Evolutionary conservation across 1,140 invertebrate species (phyloP).

Genomic region (Apis cerana): DNA sequence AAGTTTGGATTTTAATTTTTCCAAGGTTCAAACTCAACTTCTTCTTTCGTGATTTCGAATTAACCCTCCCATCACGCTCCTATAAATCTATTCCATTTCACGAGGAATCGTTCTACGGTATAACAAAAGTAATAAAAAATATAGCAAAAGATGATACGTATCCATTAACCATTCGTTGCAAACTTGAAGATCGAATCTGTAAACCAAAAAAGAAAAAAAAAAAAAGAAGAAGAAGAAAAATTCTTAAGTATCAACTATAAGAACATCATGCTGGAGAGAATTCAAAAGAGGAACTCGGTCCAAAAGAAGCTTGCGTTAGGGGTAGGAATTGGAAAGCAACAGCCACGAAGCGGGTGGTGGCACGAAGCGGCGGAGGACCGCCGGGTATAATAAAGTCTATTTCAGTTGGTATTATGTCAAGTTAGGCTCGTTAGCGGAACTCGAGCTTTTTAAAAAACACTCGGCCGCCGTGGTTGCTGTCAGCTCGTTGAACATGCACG

Average conservation of each 20-base stretch:
- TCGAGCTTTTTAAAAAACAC: constrained; percentile 78
- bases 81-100: no score
- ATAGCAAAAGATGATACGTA: no score
- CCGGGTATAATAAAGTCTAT: constrained; percentile 77
- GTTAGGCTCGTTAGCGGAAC: constrained; percentile 80
- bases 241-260: neutral
- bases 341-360: neutral
- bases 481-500: constrained; percentile 79
- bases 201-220: no score
- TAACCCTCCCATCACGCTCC: no score
- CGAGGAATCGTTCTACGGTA: no score
- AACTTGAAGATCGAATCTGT: no score
- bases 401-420: constrained; percentile 80
- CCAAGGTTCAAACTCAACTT: no score
- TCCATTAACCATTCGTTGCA: no score
- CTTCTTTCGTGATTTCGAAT: no score
- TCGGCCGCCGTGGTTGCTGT: constrained; percentile 72
- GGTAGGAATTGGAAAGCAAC: neutral
- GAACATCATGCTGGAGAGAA: neutral
- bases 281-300: neutral
- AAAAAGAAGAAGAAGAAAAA: neutral
- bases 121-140: no score
- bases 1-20: no score
- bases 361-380: constrained; percentile 45
- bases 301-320: neutral